Conservation (phyloP, 2,797 vertebrate genomes). For the Lophius americanus region DNA sequence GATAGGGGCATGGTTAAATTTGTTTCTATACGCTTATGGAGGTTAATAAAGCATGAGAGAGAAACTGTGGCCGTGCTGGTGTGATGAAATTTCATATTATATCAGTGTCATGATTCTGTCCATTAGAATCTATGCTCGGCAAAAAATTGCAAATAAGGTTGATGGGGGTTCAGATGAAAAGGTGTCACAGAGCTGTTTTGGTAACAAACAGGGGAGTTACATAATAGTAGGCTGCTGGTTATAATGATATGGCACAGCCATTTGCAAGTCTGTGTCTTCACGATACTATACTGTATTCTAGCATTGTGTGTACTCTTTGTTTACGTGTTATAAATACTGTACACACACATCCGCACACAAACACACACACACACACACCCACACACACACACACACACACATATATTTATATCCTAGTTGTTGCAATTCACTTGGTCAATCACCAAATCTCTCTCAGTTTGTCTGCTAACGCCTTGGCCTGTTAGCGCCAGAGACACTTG, state of each 20-base stretch:
- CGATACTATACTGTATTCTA: too few species aligned
- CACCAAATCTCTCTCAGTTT: slow-evolving; percentile 47
- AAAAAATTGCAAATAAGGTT: too few species aligned
- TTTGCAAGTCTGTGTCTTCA: too few species aligned
- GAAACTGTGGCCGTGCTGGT: slow-evolving; percentile 8
- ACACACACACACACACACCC: not conserved
- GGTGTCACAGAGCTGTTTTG: too few species aligned
- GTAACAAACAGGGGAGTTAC: too few species aligned
- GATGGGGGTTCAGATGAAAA: too few species aligned
- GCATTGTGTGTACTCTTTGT: too few species aligned
- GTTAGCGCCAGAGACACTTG: slow-evolving; percentile 68
- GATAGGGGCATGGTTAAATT: slow-evolving; percentile 27
- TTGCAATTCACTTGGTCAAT: slow-evolving; percentile 39
- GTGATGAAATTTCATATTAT: slow-evolving; percentile 17
- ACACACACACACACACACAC: slow-evolving; percentile 3
- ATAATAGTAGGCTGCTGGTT: too few species aligned
- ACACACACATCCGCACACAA: too few species aligned
- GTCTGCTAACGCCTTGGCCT: slow-evolving; percentile 43
- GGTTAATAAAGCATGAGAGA: slow-evolving; percentile 42
- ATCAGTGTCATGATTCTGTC: not conserved
- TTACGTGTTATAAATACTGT: not conserved
- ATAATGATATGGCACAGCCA: too few species aligned
- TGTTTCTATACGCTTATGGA: slow-evolving; percentile 26
- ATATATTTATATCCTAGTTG: not conserved
- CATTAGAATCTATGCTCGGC: not conserved